Evolutionary conservation across 2,888 invertebrate species (phyloP).

Genomic region (Troilus luridus): DNA sequence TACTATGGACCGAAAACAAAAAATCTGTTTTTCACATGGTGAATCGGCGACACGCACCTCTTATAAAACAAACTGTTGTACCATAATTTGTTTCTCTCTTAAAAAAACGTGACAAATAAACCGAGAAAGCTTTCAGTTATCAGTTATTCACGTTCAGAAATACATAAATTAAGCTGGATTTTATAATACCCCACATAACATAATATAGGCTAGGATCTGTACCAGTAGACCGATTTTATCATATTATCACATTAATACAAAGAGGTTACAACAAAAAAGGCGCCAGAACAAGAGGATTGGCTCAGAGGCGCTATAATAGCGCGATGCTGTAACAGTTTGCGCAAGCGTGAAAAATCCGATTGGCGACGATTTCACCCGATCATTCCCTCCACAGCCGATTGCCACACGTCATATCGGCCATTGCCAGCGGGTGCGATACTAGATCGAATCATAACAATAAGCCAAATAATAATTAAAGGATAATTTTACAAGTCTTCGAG

Average conservation of each 20-base stretch:
- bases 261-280: background rate
- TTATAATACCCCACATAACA: background rate
- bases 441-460: background rate
- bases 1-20: too few species aligned
- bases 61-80: too few species aligned
- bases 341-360: conserved; percentile 50
- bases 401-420: conserved; percentile 38
- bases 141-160: background rate
- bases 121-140: too few species aligned
- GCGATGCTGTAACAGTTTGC: conserved; percentile 47
- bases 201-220: background rate
- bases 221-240: background rate
- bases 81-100: too few species aligned
- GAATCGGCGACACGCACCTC: too few species aligned
- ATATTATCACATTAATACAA: background rate
- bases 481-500: background rate
- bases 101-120: too few species aligned
- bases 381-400: conserved; percentile 26
- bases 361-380: conserved; percentile 53
- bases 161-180: background rate
- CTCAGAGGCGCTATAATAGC: conserved; percentile 26
- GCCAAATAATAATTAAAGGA: background rate
- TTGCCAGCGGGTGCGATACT: background rate
- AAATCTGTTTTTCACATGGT: too few species aligned
- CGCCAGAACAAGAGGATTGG: conserved; percentile 47